Conservation (phyloP, 2,797 vertebrate genomes). For the Pteronotus mesoamericanus region DNA sequence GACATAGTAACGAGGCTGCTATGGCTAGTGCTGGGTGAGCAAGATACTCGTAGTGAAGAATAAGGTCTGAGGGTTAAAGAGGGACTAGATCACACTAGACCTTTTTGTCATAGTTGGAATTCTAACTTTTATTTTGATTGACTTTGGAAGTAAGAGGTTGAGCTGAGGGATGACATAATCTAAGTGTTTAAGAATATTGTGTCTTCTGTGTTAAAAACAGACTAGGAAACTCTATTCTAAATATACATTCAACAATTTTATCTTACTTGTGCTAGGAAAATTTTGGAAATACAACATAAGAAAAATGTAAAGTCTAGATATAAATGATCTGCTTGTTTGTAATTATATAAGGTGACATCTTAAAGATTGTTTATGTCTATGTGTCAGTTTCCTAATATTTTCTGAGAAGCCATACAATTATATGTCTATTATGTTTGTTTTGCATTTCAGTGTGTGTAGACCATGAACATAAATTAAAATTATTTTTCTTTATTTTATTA, state of each 20-base stretch:
- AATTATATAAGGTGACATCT: slow-evolving; percentile 20
- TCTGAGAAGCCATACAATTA: not conserved
- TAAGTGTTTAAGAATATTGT: not conserved
- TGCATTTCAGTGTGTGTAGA: not conserved
- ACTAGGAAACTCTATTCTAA: not conserved
- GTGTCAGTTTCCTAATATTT: slow-evolving; percentile 9
- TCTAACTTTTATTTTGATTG: not conserved
- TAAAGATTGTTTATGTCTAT: not conserved
- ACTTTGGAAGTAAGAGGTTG: not conserved
- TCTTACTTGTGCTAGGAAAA: not conserved
- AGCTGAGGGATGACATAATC: not conserved
- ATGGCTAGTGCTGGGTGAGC: not conserved
- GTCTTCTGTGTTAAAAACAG: not conserved
- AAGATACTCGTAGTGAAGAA: not conserved
- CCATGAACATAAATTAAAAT: slow-evolving; percentile 40
- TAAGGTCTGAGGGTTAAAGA: not conserved
- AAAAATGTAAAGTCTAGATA: not conserved
- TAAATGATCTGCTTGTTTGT: slow-evolving; percentile 15
- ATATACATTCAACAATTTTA: not conserved
- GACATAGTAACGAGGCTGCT: not conserved
- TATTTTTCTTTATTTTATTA: slow-evolving; percentile 28
- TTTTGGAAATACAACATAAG: not conserved
- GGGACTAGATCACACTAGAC: not conserved
- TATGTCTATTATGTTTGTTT: not conserved
- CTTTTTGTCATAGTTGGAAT: not conserved